A percentile compares a stretch with the other conserved stretches of the same genome.
Conservation (phyloP, 2,888 invertebrate genomes). For the Pseudococcus jackbeardsleyi region DNA sequence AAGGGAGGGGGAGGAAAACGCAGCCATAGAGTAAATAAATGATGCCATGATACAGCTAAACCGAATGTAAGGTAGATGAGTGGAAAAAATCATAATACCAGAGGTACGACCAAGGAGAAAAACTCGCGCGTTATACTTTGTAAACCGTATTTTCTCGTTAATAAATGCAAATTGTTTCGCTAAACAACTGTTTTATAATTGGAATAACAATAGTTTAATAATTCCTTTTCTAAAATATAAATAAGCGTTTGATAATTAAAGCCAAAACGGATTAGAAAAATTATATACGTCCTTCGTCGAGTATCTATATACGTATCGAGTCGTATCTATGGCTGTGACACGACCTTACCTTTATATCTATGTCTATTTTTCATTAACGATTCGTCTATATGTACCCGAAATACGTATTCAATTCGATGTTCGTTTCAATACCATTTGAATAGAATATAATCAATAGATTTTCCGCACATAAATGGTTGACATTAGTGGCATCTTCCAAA, state of each 20-base stretch:
- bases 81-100: slow-evolving; percentile 37
- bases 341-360: slow-evolving; percentile 12
- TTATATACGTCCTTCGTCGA: slow-evolving; percentile 59
- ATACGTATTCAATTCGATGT: not conserved
- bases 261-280: slow-evolving; percentile 59
- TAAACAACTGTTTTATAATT: slow-evolving; percentile 64
- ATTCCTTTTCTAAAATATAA: slow-evolving; percentile 63
- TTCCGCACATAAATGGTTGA: not conserved
- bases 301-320: slow-evolving; percentile 1
- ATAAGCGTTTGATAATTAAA: slow-evolving; percentile 64
- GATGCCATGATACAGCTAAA: not conserved
- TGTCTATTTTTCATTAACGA: slow-evolving; percentile 29
- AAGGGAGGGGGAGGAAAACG: not conserved
- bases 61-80: not conserved
- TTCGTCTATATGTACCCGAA: not conserved
- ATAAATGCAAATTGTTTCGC: slow-evolving; percentile 63
- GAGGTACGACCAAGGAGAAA: slow-evolving; percentile 35
- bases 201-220: slow-evolving; percentile 62
- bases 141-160: slow-evolving; percentile 60
- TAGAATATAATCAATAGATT: slow-evolving; percentile 8
- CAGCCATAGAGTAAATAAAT: slow-evolving; percentile 14
- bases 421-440: not conserved
- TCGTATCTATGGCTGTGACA: not conserved
- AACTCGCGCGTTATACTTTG: slow-evolving; percentile 23
- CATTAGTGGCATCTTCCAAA: not conserved